These are phyloP conservation scores for Callorhinus ursinus DNA, from an alignment of 2,113 vertebrate genomes.

Conservation along the genomic window DNA sequence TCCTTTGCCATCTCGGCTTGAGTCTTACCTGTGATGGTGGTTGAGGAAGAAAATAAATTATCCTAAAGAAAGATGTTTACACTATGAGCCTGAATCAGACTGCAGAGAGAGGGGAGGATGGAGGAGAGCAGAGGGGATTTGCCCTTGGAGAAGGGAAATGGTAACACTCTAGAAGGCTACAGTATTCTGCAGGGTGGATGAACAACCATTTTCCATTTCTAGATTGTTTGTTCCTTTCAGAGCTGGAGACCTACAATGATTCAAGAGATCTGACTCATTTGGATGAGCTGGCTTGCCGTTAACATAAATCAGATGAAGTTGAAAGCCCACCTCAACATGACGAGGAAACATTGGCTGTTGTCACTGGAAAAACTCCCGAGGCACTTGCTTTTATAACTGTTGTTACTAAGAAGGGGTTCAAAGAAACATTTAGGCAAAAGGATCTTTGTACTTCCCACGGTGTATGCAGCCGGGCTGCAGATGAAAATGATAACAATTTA, in stretches of 20 bases:
- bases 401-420: constrained; percentile 37
- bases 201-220: constrained; percentile 6
- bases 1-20: background rate
- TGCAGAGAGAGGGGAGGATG: background rate
- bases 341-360: background rate
- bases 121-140: background rate
- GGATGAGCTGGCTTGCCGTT: constrained; percentile 25
- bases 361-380: background rate
- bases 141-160: background rate
- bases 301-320: constrained; percentile 54
- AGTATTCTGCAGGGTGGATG: background rate
- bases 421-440: constrained; percentile 42
- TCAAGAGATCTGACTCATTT: constrained; percentile 28
- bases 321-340: constrained; percentile 39
- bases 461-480: constrained; percentile 14
- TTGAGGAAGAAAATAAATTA: background rate
- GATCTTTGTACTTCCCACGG: constrained; percentile 33
- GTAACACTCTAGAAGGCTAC: background rate
- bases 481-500: constrained; percentile 71
- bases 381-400: constrained; percentile 37
- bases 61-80: background rate
- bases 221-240: constrained; percentile 28
- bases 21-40: background rate
- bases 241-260: background rate
- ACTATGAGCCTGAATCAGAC: background rate